phyloP scores from a whole-genome alignment of 2,888 invertebrate genomes.

The Chrysopilus asiliformis region DNA sequence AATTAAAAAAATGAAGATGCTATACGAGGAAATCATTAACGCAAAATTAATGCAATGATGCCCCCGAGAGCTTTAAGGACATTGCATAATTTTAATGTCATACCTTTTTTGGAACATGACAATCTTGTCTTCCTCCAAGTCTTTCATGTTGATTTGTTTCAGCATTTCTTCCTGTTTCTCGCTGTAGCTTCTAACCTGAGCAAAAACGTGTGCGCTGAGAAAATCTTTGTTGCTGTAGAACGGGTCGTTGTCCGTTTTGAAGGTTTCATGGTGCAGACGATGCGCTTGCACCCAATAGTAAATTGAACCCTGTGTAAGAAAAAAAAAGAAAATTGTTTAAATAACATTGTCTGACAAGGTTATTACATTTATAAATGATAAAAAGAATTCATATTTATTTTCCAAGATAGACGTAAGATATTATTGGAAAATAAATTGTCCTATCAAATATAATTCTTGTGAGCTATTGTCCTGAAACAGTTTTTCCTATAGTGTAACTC shows the following conservation, averaged over 20 bases:
- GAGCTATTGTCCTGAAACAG: no score
- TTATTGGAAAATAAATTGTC: no score
- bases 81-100: slow-evolving; percentile 20
- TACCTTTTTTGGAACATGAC: slow-evolving; percentile 73
- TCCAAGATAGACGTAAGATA: no score
- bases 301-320: slow-evolving; percentile 72
- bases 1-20: slow-evolving; percentile 1
- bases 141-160: slow-evolving; percentile 60
- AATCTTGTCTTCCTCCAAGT: slow-evolving; percentile 60
- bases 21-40: no score
- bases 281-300: slow-evolving; percentile 76
- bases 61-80: no score
- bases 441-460: no score
- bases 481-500: no score
- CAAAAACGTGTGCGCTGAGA: slow-evolving; percentile 62
- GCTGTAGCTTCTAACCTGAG: slow-evolving; percentile 52
- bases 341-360: no score
- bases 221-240: slow-evolving; percentile 70
- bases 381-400: no score
- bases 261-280: slow-evolving; percentile 67
- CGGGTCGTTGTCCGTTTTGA: slow-evolving; percentile 65
- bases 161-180: slow-evolving; percentile 49
- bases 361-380: no score
- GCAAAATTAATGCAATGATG: no score
- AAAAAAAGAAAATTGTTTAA: no score